Percentiles rank a stretch among this genome's conserved stretches.
phyloP scores from a whole-genome alignment of 2,888 invertebrate genomes.

The Cephonodes hylas region DNA sequence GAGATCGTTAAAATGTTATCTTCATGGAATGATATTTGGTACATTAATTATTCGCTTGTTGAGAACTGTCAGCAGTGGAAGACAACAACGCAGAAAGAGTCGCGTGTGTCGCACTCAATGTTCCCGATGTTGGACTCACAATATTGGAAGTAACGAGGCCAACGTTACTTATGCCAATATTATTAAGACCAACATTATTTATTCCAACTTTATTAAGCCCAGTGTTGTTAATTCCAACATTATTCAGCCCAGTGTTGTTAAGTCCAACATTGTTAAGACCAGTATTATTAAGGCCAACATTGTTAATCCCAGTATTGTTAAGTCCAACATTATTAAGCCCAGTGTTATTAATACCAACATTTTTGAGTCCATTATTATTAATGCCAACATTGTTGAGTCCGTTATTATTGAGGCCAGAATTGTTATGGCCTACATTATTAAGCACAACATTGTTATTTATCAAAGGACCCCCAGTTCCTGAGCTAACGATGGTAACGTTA shows the following conservation, averaged over 20 bases:
- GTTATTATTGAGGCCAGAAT: background rate
- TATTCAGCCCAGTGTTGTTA: background rate
- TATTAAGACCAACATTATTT: background rate
- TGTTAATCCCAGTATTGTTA: background rate
- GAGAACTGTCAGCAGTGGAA: slow-evolving; percentile 42
- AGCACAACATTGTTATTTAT: slow-evolving; percentile 37
- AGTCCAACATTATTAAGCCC: background rate
- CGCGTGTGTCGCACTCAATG: slow-evolving; percentile 74
- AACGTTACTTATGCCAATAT: no score
- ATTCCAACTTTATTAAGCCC: background rate
- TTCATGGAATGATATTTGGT: background rate
- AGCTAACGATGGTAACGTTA: slow-evolving; percentile 75
- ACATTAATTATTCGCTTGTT: slow-evolving; percentile 32
- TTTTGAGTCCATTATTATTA: background rate
- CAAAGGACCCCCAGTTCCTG: slow-evolving; percentile 57
- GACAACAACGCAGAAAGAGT: slow-evolving; percentile 71
- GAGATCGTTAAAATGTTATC: background rate
- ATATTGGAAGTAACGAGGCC: slow-evolving; percentile 51
- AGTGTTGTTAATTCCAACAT: background rate
- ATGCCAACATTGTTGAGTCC: background rate
- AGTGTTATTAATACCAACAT: background rate
- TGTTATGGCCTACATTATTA: background rate
- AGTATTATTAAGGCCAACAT: background rate
- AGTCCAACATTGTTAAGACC: background rate
- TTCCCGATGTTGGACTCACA: slow-evolving; percentile 61